Base-by-base conservation (phyloP, 2,113 vertebrate species). In the Elachura formosa region DNA sequence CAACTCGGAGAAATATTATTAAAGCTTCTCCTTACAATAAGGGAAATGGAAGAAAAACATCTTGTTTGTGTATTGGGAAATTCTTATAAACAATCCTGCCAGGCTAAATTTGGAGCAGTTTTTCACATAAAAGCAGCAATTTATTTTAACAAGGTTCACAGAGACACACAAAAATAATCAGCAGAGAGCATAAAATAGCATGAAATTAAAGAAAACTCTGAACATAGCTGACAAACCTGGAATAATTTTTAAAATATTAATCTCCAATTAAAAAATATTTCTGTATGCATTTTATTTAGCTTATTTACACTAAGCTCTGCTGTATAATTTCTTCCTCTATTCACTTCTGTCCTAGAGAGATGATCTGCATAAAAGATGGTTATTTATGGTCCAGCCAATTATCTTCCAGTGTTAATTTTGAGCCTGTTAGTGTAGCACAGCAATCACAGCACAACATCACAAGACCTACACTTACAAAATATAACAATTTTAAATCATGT, bases 91-190 rank as follows among this genome's bases (percentile, higher is more conserved):
- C 63, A 81, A 80, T 34, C 58, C 61, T 69, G 68, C 75, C 84
- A 96, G 72, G 43, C 64, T 92, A 82, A 94, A 85, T 25, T 77
- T 63, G 23, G 63, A 92, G 71, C 49, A 72, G 74, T 59, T 92
- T 84, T 94, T 87, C 87, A 86, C 73, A 91, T 94, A 94, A 90
- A 94, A 96, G 79, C 68, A 72, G 81, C 66, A 72, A 97, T 94
- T 93, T 94, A 91, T 89, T 96, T 96, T 92, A 96, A 93, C 81
- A 89, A 89, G 74, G 69, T 87, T 95, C 71, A 95, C 80, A 87
- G 16, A 72, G 69, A 82, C 54, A 87, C 40, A 62, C 43, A 93
- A 87, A 93, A 92, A 93, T 89, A 89, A 96, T 93, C 93, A 94
- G 34, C 64, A 84, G 62, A 82, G 33, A 68, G 77, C 87, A 88